A percentile compares a stretch with the other conserved stretches of the same genome.
These are phyloP conservation scores for Malurus leucopterus DNA, from an alignment of 2,797 vertebrate species.

Conservation along the genomic window DNA sequence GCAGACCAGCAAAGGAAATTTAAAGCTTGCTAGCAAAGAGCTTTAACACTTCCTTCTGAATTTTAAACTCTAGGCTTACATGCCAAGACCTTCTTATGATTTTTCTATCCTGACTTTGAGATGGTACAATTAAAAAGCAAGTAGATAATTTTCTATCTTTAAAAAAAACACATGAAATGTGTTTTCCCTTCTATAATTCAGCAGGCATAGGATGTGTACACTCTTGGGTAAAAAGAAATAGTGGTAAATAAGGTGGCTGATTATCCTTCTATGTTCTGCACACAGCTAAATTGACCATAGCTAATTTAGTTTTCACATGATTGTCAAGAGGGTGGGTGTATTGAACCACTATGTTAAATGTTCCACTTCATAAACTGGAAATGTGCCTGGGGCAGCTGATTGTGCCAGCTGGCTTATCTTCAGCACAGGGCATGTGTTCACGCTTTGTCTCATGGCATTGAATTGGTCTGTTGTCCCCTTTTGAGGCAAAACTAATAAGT, in stretches of 20 bases:
- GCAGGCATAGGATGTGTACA: not conserved
- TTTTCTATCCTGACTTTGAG: constrained; percentile 8
- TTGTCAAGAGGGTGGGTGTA: constrained; percentile 23
- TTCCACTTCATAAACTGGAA: constrained; percentile 45
- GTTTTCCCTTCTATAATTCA: not conserved
- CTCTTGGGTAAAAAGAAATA: not conserved
- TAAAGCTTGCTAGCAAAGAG: not conserved
- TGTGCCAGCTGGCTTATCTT: constrained; percentile 59
- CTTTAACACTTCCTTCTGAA: not conserved
- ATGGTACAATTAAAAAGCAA: not conserved
- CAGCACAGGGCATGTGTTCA: not conserved
- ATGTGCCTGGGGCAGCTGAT: not conserved
- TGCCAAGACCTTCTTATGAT: not conserved
- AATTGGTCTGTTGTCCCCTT: not conserved
- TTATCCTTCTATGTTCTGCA: constrained; percentile 32
- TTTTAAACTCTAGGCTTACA: not conserved
- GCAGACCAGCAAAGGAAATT: not conserved
- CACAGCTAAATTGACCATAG: constrained; percentile 23
- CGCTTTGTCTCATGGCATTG: constrained; percentile 1
- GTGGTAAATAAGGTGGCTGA: not conserved
- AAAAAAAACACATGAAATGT: not conserved
- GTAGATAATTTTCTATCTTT: not conserved
- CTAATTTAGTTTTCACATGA: constrained; percentile 39
- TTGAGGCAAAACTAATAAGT: not conserved
- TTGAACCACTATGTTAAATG: constrained; percentile 35